Evolutionary conservation across 2,888 invertebrate genomes (phyloP).

Genomic region (Agapostemon virescens): DNA sequence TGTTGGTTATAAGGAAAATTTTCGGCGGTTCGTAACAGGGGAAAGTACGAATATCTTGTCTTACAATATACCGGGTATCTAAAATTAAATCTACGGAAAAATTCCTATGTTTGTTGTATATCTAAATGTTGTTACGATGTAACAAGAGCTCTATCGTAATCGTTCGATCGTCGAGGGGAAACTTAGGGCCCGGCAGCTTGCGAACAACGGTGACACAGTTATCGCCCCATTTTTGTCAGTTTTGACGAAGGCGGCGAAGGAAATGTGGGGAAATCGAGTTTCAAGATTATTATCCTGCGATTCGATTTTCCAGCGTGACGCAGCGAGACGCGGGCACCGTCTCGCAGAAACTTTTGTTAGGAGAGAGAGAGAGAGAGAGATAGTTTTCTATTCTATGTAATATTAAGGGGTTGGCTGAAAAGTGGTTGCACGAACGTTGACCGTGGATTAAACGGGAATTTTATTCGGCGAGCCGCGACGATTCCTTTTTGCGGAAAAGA

Average conservation of each 20-base stretch:
- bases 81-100: no score
- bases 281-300: conserved; percentile 51
- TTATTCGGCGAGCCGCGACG: not conserved
- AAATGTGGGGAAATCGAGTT: conserved; percentile 34
- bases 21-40: no score
- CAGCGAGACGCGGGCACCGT: conserved; percentile 28
- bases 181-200: not conserved
- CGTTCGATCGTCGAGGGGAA: not conserved
- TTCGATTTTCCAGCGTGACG: conserved; percentile 39
- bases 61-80: no score
- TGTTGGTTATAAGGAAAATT: no score
- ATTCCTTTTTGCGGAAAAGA: not conserved
- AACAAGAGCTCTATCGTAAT: no score
- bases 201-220: not conserved
- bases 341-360: conserved; percentile 18
- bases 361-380: not conserved
- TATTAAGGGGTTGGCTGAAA: conserved; percentile 19
- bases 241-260: conserved; percentile 4
- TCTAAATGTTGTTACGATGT: no score
- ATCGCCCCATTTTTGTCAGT: conserved; percentile 6
- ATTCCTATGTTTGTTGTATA: no score
- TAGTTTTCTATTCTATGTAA: conserved; percentile 6
- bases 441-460: not conserved
- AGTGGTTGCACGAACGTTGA: conserved; percentile 11
- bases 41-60: no score